Conservation (phyloP, 2,888 invertebrate species). For the Piscicola geometra region DNA sequence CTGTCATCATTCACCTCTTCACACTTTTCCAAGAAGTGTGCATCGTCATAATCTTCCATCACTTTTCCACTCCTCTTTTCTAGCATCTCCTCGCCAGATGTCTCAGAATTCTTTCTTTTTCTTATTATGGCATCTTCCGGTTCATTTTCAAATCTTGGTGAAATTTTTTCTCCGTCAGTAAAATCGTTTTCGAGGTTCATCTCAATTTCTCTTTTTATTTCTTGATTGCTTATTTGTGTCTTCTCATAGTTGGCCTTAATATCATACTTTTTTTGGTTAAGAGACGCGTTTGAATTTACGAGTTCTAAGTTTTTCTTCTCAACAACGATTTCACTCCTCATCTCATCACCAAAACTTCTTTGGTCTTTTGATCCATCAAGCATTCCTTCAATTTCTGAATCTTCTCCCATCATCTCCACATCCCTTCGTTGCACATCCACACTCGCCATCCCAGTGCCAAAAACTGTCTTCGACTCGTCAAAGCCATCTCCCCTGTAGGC, state of each 20-base stretch:
- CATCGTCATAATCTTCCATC: neutral
- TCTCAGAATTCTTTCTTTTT: neutral
- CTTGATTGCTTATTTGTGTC: too few relatives aligned
- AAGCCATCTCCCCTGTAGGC: too few relatives aligned
- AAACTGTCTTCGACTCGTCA: too few relatives aligned
- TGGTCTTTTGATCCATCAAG: too few relatives aligned
- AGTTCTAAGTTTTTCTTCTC: neutral
- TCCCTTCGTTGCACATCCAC: too few relatives aligned
- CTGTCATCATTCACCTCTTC: neutral
- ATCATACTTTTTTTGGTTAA: neutral
- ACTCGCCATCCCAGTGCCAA: too few relatives aligned
- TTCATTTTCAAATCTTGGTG: too few relatives aligned
- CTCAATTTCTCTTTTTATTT: neutral
- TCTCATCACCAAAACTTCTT: too few relatives aligned
- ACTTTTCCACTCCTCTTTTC: neutral
- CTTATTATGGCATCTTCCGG: neutral
- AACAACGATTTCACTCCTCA: too few relatives aligned
- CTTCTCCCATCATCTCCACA: too few relatives aligned
- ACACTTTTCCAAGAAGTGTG: neutral
- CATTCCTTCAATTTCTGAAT: too few relatives aligned
- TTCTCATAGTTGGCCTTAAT: neutral
- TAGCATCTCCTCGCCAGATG: neutral
- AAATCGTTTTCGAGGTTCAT: neutral
- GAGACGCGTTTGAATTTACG: neutral
- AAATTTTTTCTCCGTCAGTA: too few relatives aligned